These are phyloP conservation scores for Psittacus erithacus DNA, from an alignment of 2,113 vertebrate species.

Conservation along the genomic window DNA sequence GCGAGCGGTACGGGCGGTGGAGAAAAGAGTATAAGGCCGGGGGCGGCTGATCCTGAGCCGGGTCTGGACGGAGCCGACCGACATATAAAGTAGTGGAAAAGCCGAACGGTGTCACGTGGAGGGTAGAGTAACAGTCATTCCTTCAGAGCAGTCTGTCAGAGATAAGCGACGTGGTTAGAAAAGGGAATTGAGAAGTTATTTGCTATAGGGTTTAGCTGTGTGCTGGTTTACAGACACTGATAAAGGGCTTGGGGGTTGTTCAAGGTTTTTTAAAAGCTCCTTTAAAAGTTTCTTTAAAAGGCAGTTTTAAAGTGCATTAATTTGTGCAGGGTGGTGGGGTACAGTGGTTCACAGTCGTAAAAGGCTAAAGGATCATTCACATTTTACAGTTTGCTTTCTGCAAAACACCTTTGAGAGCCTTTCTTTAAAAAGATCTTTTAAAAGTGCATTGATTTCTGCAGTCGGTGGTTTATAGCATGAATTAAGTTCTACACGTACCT, in stretches of 20 bases:
- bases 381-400: not conserved
- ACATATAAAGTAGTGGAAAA: rapidly evolving
- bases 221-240: not conserved
- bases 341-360: not conserved
- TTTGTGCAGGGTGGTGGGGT: not conserved
- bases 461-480: not conserved
- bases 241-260: not conserved
- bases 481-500: not conserved
- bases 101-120: not conserved
- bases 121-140: rapidly evolving
- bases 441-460: not conserved
- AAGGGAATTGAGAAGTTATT: not conserved
- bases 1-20: not conserved
- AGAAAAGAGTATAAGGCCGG: not conserved
- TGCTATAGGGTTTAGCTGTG: not conserved
- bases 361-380: not conserved
- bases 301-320: not conserved
- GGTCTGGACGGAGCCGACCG: rapidly evolving
- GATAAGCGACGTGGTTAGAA: not conserved
- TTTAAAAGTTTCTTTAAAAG: not conserved
- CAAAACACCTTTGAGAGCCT: not conserved
- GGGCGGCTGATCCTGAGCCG: no score
- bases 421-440: not conserved
- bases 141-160: rapidly evolving
- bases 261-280: not conserved